Evolutionary conservation across 2,888 invertebrate species (phyloP), one percentile per base, ranked within the genome.

Genomic region (Leptopilina myrica): DNA sequence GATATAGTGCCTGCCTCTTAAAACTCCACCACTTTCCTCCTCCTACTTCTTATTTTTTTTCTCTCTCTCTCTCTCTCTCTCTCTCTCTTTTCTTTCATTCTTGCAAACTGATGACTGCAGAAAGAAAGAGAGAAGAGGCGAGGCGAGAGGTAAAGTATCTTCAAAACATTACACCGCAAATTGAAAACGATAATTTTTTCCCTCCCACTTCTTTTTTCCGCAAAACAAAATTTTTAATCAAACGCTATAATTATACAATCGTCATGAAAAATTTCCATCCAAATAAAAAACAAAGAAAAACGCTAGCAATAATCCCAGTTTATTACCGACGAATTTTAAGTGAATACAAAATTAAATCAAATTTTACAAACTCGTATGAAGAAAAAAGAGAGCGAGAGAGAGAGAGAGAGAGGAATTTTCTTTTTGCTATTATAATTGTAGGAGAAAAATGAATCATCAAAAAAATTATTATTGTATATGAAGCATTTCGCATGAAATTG

Each of bases 1-100:
- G 67, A 49, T 49, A 67, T 67, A 43, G n/a, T 56, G 56, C n/a
- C 26, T 59, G 53, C 3, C 73, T 11, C 40, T 73, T 11, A 73
- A 73, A 73, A 49, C 7, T 46, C 33, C 33, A 33, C 9, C 9
- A 7, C 46, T 46, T 8, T 7, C 46, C 2, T 2, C 9, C 8
- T 46, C 6, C 9, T 9, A 20, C 20, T 20, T 20, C 20, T 20
- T 20, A 20, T 20, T 20, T 20, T 20, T 20, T 20, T n/a, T 20
- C 20, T 1, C 20, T 20, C 33, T 46, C 46, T 46, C 46, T 5
- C 9, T 73, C 49, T 20, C 20, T 1, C 20, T 20, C 33, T 46
- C 46, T 46, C 46, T 5, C 9, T 73, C 49, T 33, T n/a, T 53
- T 11, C 33, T 7, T 8, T 7, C 43, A 40, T 53, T 11, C 33